Evolutionary conservation across 2,797 vertebrate species (phyloP).

Genomic region (Tenualosa ilisha): DNA sequence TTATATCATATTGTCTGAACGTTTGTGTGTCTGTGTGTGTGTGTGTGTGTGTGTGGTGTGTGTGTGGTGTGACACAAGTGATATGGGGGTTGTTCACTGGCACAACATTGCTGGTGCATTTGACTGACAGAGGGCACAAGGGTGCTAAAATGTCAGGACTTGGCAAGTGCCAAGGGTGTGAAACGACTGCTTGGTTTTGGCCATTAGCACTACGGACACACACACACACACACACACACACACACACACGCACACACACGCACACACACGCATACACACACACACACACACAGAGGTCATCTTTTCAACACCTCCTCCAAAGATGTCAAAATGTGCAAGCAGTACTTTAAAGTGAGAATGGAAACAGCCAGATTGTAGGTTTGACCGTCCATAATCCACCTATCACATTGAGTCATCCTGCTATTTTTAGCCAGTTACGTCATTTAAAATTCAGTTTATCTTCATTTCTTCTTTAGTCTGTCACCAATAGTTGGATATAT

Average conservation of each 20-base stretch:
- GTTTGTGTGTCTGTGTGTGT: neutral
- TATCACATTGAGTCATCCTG: neutral
- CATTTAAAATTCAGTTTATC: neutral
- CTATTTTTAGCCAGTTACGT: neutral
- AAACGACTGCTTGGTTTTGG: slow-evolving; percentile 61
- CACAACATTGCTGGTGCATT: neutral
- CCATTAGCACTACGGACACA: slow-evolving; percentile 53
- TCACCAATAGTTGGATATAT: neutral
- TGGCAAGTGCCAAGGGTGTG: slow-evolving; percentile 57
- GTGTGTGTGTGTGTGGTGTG: slow-evolving; percentile 32
- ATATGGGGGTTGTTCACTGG: neutral
- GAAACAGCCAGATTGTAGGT: neutral
- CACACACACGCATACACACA: slow-evolving; percentile 19
- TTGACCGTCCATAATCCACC: neutral
- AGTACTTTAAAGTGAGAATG: slow-evolving; percentile 2
- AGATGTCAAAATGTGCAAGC: neutral
- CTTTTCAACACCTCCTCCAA: slow-evolving; percentile 5
- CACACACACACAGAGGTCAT: slow-evolving; percentile 33
- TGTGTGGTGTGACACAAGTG: neutral
- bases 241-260: slow-evolving; percentile 40
- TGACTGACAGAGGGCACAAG: slow-evolving; percentile 37
- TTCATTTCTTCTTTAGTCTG: neutral
- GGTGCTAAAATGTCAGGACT: slow-evolving; percentile 62
- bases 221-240: neutral
- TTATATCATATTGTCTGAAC: neutral